A percentile compares a stretch with the other conserved stretches of the same genome.
Evolutionary conservation across 1,140 invertebrate species (phyloP).

Genomic region (Camponotus vicinus): DNA sequence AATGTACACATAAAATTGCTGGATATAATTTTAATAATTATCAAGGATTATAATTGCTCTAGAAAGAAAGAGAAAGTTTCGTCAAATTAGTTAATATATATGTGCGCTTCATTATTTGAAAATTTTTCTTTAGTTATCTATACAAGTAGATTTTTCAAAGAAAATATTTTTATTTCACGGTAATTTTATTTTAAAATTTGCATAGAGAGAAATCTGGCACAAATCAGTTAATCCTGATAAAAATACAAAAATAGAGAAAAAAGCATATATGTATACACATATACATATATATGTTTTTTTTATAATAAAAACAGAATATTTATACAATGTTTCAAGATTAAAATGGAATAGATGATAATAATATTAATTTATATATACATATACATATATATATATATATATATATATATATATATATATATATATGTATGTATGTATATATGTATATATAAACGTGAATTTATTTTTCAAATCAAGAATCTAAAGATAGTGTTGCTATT

Average conservation of each 20-base stretch:
- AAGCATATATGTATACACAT: too few species aligned
- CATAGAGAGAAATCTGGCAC: not conserved
- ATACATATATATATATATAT: too few species aligned
- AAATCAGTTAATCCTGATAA: not conserved
- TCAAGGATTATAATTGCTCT: slow-evolving; percentile 12
- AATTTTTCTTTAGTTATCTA: not conserved
- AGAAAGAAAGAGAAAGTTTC: not conserved
- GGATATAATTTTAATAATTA: not conserved
- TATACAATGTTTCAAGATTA: too few species aligned
- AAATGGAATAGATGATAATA: too few species aligned
- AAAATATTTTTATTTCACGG: not conserved
- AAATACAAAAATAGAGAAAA: slow-evolving; percentile 6
- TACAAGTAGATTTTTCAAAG: not conserved
- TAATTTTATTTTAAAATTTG: slow-evolving; percentile 2
- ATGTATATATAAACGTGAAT: not conserved
- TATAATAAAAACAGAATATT: too few species aligned
- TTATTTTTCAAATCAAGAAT: slow-evolving; percentile 8
- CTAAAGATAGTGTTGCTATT: not conserved
- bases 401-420: too few species aligned
- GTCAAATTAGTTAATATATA: not conserved
- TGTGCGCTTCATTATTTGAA: not conserved
- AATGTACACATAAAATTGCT: not conserved
- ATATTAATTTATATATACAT: too few species aligned
- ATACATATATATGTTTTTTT: too few species aligned
- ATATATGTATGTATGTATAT: too few species aligned